Base-by-base conservation (phyloP, 2,113 vertebrate species). In the human (Homo sapiens) region DNA sequence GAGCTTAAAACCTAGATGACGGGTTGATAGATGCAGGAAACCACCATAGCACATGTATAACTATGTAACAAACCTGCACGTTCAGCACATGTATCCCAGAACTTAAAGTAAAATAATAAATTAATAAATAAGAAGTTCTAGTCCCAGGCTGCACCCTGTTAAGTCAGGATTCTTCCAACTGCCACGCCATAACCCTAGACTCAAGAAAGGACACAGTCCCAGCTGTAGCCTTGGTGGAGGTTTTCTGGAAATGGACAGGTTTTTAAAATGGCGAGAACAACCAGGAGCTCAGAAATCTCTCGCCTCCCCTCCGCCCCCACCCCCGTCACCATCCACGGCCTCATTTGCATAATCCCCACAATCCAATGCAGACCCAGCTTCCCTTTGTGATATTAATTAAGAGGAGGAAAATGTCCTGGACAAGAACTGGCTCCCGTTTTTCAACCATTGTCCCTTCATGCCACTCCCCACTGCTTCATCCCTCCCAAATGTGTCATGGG, bases 321-420 rank as follows among this genome's bases (percentile, higher is more conserved):
- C 27, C 27, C 61, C 2, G 6, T 18, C 52, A 55, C 96, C 76
- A 70, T 93, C 73, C n/a, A 12, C 83, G 5, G 72, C 68, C 40
- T 97, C 78, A 97, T 97, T 95, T 35, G 38, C 98, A 96, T 98
- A 98, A 97, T 94, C 98, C 98, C 95, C 91, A 98, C 97, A 96
- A 86, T 97, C 97, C 98, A 94, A 5, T 93, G 96, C 94, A 98
- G 91, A 61, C 78, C n/a, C 85, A 50, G 93, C 91, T 93, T 96
- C 90, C 83, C 86, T 97, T 96, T 93, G 97, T 97, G 93, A 94
- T 90, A 93, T 87, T 93, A 94, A 93, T 96, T 92, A 93, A 90
- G 76, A 70, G 27, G 85, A 86, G 64, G 61, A 80, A 84, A 96
- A 84, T 43, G 76, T 97, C 96, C 83, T 57, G 38, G 93, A 91